Conservation (phyloP, 1,140 invertebrate species). For the Cydia fagiglandana region DNA sequence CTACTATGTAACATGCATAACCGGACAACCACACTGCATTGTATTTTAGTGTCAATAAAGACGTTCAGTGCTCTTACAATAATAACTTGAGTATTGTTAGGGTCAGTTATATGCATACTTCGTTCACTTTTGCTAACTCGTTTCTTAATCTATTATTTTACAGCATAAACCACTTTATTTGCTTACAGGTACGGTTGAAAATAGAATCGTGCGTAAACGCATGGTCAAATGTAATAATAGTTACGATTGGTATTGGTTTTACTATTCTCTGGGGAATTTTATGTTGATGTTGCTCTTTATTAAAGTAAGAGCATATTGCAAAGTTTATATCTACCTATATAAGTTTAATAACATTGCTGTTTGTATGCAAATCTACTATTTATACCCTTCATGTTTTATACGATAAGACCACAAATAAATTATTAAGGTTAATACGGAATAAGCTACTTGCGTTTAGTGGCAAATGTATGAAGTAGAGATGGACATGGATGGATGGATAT, state of each 20-base stretch:
- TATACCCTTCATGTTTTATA: neutral
- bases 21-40: constrained; percentile 15
- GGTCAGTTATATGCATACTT: constrained; percentile 3
- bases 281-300: constrained; percentile 6
- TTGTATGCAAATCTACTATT: neutral
- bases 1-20: neutral
- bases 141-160: neutral
- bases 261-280: constrained; percentile 10
- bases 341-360: constrained; percentile 12
- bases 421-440: neutral
- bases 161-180: neutral
- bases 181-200: neutral
- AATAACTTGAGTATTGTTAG: constrained; percentile 27
- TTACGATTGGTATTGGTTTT: constrained; percentile 12
- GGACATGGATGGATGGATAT: no score
- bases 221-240: constrained; percentile 3
- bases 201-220: neutral
- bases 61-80: constrained; percentile 24
- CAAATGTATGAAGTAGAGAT: no score
- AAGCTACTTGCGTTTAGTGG: no score
- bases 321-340: neutral
- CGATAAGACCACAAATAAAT: neutral
- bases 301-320: constrained; percentile 15
- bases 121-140: neutral
- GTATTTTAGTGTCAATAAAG: constrained; percentile 32